A percentile compares a stretch with the other conserved stretches of the same genome.
phyloP scores from a whole-genome alignment of 2,888 invertebrate species.

The Luperina nickerlii region DNA sequence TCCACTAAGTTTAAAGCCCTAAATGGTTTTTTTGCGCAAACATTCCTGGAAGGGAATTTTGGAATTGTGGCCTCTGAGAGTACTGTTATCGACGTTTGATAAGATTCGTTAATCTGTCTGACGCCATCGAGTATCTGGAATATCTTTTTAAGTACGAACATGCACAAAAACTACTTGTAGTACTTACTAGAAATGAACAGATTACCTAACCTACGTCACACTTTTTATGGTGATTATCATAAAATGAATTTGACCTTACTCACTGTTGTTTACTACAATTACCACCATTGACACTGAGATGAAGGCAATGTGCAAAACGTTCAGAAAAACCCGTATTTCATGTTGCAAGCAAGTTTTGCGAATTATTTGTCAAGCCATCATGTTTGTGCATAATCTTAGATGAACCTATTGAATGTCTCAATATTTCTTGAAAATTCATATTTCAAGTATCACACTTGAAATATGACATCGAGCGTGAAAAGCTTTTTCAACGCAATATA shows the following conservation, averaged over 20 bases:
- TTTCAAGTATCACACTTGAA: neutral
- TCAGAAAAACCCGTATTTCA: slow-evolving; percentile 24
- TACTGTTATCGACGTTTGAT: slow-evolving; percentile 78
- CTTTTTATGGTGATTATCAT: slow-evolving; percentile 37
- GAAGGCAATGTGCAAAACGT: slow-evolving; percentile 20
- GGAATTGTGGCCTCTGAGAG: slow-evolving; percentile 64
- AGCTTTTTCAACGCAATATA: neutral
- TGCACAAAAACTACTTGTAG: slow-evolving; percentile 41
- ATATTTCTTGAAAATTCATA: slow-evolving; percentile 15
- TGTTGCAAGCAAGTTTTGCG: slow-evolving; percentile 22
- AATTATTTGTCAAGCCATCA: slow-evolving; percentile 39
- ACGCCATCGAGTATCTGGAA: slow-evolving; percentile 71
- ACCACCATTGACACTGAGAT: slow-evolving; percentile 29
- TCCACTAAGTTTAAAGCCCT: slow-evolving; percentile 36
- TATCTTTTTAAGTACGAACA: slow-evolving; percentile 67
- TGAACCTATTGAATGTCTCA: slow-evolving; percentile 25
- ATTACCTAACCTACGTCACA: slow-evolving; percentile 56
- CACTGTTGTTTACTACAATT: slow-evolving; percentile 37
- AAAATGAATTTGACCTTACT: slow-evolving; percentile 40
- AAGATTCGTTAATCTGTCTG: slow-evolving; percentile 81
- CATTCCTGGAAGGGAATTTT: slow-evolving; percentile 54
- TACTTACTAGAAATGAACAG: slow-evolving; percentile 17
- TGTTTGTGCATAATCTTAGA: slow-evolving; percentile 41
- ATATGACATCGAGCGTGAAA: neutral
- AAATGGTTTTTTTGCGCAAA: slow-evolving; percentile 28